phyloP scores from a whole-genome alignment of 2,113 vertebrate genomes.

The Hoplias malabaricus region DNA sequence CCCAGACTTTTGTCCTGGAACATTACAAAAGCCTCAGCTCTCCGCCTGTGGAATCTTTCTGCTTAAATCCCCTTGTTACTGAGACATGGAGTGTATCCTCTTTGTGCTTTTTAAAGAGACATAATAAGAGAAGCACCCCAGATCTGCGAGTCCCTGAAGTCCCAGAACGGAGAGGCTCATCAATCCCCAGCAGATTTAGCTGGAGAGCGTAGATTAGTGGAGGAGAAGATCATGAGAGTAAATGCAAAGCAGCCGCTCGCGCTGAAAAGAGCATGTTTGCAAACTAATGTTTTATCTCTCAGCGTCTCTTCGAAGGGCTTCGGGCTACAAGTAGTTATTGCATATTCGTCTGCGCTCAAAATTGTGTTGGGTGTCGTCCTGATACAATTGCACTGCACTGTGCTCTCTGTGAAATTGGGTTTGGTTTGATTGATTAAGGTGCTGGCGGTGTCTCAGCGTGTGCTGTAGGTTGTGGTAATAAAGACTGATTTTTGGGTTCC shows the following conservation, averaged over 20 bases:
- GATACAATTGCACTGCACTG: conserved; percentile 39
- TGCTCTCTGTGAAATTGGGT: conserved; percentile 48
- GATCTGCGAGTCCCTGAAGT: conserved; percentile 34
- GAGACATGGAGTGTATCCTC: conserved; percentile 15
- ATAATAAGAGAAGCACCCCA: conserved; percentile 29
- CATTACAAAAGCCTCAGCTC: no score
- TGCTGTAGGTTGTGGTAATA: conserved; percentile 47
- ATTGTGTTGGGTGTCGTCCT: conserved; percentile 44
- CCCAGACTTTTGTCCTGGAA: no score
- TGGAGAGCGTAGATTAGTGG: conserved; percentile 18
- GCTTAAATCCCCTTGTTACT: conserved; percentile 16
- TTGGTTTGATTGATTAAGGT: conserved; percentile 51
- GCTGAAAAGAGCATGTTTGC: conserved; percentile 7
- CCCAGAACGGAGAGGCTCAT: conserved; percentile 1
- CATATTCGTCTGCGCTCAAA: conserved; percentile 36
- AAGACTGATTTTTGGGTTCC: conserved; percentile 15
- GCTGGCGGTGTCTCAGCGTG: conserved; percentile 18
- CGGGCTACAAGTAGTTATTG: conserved; percentile 44
- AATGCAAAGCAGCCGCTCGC: conserved; percentile 20
- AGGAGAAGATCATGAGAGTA: neutral
- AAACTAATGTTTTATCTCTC: conserved; percentile 34
- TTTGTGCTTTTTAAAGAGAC: neutral
- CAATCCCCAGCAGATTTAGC: neutral
- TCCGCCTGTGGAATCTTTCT: conserved; percentile 5
- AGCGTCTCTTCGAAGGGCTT: neutral